These are phyloP conservation scores for Pampusana beccarii DNA, from an alignment of 2,113 vertebrate species.

Conservation along the genomic window DNA sequence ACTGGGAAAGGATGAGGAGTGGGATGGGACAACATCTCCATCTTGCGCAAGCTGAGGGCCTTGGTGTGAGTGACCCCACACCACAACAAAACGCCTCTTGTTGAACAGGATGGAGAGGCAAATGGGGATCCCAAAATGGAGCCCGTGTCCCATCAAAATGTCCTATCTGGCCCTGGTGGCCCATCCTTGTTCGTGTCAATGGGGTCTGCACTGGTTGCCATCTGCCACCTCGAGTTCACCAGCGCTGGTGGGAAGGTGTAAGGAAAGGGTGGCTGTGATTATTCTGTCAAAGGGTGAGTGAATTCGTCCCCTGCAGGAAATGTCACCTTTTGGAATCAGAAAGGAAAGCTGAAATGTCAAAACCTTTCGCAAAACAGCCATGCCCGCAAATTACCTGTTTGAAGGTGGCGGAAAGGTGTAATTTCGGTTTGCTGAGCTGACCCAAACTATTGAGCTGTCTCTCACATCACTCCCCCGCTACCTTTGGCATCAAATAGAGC, in stretches of 20 bases:
- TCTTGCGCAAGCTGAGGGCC: neutral
- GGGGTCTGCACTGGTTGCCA: neutral
- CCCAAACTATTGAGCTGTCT: neutral
- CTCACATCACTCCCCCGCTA: neutral
- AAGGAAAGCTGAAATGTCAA: conserved; percentile 35
- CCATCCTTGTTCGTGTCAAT: neutral
- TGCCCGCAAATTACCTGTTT: neutral
- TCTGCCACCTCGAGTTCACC: neutral
- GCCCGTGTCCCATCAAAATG: neutral
- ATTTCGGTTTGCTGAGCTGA: neutral
- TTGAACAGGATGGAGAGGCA: neutral
- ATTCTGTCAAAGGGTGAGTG: neutral
- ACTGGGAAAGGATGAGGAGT: neutral
- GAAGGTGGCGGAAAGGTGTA: neutral
- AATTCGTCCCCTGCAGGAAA: neutral
- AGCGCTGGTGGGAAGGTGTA: neutral
- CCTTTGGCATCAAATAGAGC: neutral
- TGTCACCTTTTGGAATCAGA: neutral
- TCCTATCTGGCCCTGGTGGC: neutral
- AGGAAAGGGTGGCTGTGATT: neutral
- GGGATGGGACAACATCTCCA: neutral
- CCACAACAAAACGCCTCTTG: rapidly evolving
- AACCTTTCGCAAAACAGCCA: neutral
- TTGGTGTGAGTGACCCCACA: rapidly evolving
- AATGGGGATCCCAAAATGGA: neutral